Evolutionary conservation across 2,888 invertebrate species (phyloP), one percentile per base, ranked within the genome.

Genomic region (Tetragonisca angustula): DNA sequence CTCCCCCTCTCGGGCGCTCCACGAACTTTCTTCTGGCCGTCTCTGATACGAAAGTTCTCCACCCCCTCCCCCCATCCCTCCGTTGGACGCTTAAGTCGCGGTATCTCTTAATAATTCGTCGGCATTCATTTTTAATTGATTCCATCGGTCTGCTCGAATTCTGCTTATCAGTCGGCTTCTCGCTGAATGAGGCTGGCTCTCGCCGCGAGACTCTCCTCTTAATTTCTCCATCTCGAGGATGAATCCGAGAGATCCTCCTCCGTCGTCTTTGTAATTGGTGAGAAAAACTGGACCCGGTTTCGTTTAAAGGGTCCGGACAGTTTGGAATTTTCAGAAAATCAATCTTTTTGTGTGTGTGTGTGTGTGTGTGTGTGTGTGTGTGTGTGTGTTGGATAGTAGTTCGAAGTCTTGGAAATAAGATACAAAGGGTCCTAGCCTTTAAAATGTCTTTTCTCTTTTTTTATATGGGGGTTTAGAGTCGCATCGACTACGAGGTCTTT

Each of bases 71-170:
- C 9, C 1, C 43, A n/a, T n/a, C 9, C 9, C 43, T 43, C 43
- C 32, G 81, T 36, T 77, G 84, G 69, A 59, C 69, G 84, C 72
- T 78, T 68, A 61, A 83, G 77, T 78, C 79, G 43, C 76, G 49
- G 76, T 79, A 61, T 87, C 84, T 71, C 76, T 87, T 87, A 87
- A 87, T 87, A 87, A 87, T 87, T 87, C 84, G 69, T 61, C 76
- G 82, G 82, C 84, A 75, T 87, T 87, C 82, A 87, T 87, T 87
- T 87, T 87, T 87, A 87, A 84, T 87, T 87, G 87, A 82, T 87
- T 86, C 71, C 80, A 72, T 76, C 71, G 84, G 72, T 82, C 76
- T 70, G 49, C 56, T 9, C 82, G 59, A 64, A 61, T 54, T 67
- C 59, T 64, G 43, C 71, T 73, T 81, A 73, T 76, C 72, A 72